These are phyloP conservation scores for Eupeodes latifasciatus DNA, from an alignment of 2,888 invertebrate genomes.

Conservation along the genomic window DNA sequence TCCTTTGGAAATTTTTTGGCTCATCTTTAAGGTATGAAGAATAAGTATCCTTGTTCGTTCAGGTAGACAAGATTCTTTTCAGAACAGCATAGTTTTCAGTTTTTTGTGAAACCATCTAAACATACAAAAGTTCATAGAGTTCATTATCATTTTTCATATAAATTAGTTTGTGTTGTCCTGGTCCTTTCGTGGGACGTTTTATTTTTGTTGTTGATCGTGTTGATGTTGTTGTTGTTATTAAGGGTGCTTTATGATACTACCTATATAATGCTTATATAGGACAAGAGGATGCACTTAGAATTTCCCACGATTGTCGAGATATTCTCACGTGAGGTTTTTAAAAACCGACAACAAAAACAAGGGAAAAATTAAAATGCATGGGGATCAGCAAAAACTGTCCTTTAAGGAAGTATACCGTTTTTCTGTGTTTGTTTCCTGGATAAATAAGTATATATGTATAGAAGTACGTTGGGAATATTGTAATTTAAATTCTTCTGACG, in stretches of 20 bases:
- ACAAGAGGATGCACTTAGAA: slow-evolving; percentile 75
- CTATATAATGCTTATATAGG: slow-evolving; percentile 51
- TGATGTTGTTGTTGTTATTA: slow-evolving; percentile 17
- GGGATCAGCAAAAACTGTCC: slow-evolving; percentile 60
- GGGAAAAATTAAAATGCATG: slow-evolving; percentile 64
- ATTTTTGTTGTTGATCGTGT: slow-evolving; percentile 14
- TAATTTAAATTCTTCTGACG: background rate
- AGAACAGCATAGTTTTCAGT: background rate
- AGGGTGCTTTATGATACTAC: slow-evolving; percentile 51
- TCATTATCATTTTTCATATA: slow-evolving; percentile 73
- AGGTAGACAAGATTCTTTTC: slow-evolving; percentile 47
- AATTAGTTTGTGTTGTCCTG: slow-evolving; percentile 48
- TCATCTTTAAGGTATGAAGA: background rate
- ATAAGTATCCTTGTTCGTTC: background rate
- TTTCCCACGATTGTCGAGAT: slow-evolving; percentile 70
- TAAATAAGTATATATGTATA: slow-evolving; percentile 19
- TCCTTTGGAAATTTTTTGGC: slow-evolving; percentile 25
- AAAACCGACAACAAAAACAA: slow-evolving; percentile 51
- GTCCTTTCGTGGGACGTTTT: slow-evolving; percentile 67
- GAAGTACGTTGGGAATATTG: slow-evolving; percentile 24
- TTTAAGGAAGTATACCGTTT: slow-evolving; percentile 65
- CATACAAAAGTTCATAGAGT: slow-evolving; percentile 67
- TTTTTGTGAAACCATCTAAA: background rate
- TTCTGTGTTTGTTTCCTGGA: slow-evolving; percentile 41
- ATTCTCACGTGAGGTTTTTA: slow-evolving; percentile 67